phyloP scores from a whole-genome alignment of 2,888 invertebrate species.

The Phengaris alcon region DNA sequence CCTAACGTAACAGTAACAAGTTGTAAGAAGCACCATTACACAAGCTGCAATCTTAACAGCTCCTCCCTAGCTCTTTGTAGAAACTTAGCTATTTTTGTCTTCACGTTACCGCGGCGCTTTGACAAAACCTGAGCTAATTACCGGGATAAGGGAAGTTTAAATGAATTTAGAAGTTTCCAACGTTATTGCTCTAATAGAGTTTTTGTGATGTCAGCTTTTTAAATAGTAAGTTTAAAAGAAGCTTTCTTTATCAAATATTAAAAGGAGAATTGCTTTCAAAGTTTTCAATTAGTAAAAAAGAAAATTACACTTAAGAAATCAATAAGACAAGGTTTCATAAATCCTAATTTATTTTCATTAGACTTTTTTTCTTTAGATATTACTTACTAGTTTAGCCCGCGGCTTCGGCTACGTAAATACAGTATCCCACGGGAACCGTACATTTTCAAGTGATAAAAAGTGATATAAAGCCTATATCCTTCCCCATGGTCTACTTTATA shows the following conservation, averaged over 20 bases:
- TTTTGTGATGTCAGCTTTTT: background rate
- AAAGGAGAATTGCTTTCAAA: background rate
- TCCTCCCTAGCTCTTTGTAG: background rate
- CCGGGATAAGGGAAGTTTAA: conserved; percentile 17
- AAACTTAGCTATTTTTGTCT: conserved; percentile 19
- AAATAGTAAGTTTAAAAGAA: conserved; percentile 1
- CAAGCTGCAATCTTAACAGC: conserved; percentile 9
- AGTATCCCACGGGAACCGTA: no score
- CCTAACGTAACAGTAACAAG: background rate
- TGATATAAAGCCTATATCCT: no score
- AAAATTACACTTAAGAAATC: background rate
- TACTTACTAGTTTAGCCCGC: no score
- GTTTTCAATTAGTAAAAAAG: background rate
- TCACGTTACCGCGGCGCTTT: conserved; percentile 16
- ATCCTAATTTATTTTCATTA: no score
- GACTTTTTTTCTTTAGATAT: no score
- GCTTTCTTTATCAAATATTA: background rate
- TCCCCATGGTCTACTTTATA: no score
- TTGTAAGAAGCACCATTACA: background rate
- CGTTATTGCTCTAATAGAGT: conserved; percentile 2
- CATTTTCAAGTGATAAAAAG: no score
- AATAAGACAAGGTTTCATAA: no score
- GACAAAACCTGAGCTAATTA: conserved; percentile 22
- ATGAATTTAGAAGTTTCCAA: conserved; percentile 18
- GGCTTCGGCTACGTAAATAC: no score